Evolutionary conservation across 2,797 vertebrate species (phyloP), one percentile per base, ranked within the genome.

Genomic region (Vultur gryphus): DNA sequence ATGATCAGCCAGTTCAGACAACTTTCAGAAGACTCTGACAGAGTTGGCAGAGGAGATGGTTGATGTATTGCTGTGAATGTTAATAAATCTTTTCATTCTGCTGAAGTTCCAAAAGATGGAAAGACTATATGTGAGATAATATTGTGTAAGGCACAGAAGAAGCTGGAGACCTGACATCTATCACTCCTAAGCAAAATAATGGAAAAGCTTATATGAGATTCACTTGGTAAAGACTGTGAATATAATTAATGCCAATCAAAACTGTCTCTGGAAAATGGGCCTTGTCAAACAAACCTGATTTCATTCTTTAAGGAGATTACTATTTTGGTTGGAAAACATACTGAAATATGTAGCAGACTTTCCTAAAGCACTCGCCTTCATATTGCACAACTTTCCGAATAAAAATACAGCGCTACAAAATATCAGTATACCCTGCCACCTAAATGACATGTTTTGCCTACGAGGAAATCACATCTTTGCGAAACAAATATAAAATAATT

Each of bases 181-280:
- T 81, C 67, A 89, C 25, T 78, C 75, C 44, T 26, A 57, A 29
- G 2, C 1, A 39, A 80, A 90, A 76, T 52, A 80, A 70, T 51
- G 69, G 52, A 52, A 94, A 85, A 83, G 2, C 37, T 81, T 20
- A 4, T 7, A 39, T 3, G 84, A 85, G 71, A 76, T 71, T 87
- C 41, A 14, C 67, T 78, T 28, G 20, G 25, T 77, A 67, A 96
- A 87, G 43, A 51, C 55, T 66, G 43, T 35, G 71, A 87, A 83
- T 84, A 61, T 44, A 85, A 87, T 92, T 85, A 83, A 87, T 61
- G 84, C 37, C 67, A 87, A 59, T 89, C 81, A 83, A 83, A 89
- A 41, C 26, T 19, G 5, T 15, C 28, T 75, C 44, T 73, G 64
- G 87, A 67, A 96, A 87, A 92, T 13, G 23, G 48, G 35, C 9